Conservation (phyloP, 2,113 vertebrate species). For the Lophochroa leadbeateri region DNA sequence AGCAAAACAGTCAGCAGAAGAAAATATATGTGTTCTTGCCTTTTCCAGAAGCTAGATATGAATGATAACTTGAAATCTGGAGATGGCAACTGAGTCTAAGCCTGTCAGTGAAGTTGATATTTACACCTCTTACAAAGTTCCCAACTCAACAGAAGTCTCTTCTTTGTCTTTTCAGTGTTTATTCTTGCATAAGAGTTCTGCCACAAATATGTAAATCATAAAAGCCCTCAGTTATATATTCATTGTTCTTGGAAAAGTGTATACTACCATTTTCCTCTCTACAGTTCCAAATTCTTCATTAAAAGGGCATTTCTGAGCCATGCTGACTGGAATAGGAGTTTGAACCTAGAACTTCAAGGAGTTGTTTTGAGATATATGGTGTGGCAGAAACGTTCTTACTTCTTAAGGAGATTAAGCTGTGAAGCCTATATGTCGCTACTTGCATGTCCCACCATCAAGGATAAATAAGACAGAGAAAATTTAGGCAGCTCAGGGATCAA, state of each 20-base stretch:
- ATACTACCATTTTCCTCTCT: not conserved
- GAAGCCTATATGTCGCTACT: not conserved
- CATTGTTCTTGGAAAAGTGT: not conserved
- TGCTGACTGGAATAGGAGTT: not conserved
- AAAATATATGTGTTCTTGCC: not conserved
- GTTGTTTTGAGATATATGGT: not conserved
- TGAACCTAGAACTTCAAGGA: not conserved
- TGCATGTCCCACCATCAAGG: not conserved
- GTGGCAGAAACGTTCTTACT: not conserved
- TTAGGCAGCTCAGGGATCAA: not conserved
- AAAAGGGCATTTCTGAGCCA: not conserved
- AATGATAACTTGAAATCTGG: not conserved
- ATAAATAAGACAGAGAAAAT: not conserved
- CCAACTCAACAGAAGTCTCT: not conserved
- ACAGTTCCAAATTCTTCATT: not conserved
- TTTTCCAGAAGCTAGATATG: not conserved
- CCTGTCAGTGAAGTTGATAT: not conserved
- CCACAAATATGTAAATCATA: not conserved
- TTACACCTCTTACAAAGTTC: not conserved
- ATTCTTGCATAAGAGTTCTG: not conserved
- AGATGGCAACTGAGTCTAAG: not conserved
- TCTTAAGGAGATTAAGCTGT: not conserved
- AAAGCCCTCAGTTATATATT: not conserved
- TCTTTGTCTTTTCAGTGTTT: not conserved
- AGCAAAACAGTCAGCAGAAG: not conserved